Conservation (phyloP, 2,888 invertebrate species). For the Lochmaea capreae region DNA sequence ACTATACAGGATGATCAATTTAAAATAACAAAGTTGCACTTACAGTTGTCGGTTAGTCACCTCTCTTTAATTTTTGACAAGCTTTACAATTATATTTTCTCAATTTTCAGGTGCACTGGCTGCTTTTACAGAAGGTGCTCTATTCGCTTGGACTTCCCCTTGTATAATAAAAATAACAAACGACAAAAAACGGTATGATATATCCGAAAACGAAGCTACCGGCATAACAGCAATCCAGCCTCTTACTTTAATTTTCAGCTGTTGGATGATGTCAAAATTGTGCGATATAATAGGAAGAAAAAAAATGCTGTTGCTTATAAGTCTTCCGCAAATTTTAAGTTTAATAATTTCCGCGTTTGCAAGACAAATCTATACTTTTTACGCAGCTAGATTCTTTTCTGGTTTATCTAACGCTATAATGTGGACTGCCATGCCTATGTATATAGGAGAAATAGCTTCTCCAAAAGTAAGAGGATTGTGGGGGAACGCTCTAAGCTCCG, state of each 20-base stretch:
- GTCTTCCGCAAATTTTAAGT: conserved; percentile 53
- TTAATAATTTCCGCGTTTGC: conserved; percentile 51
- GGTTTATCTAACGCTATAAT: conserved; percentile 53
- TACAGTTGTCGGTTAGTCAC: no score
- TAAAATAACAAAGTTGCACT: no score
- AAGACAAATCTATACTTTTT: conserved; percentile 52
- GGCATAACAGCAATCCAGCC: conserved; percentile 54
- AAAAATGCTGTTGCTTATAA: conserved; percentile 52
- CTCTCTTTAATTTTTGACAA: no score
- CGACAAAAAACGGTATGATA: conserved; percentile 50
- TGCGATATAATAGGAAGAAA: conserved; percentile 53
- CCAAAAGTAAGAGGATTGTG: conserved; percentile 35
- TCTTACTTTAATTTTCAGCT: conserved; percentile 45
- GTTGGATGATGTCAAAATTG: no score
- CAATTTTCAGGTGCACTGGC: conserved; percentile 30
- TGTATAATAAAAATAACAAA: conserved; percentile 55
- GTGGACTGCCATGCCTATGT: conserved; percentile 38
- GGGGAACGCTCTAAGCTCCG: conserved; percentile 16
- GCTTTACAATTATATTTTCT: no score
- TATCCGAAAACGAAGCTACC: conserved; percentile 57
- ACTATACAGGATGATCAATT: no score
- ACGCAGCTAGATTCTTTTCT: conserved; percentile 50
- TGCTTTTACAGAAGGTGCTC: conserved; percentile 23
- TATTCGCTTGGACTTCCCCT: conserved; percentile 56
- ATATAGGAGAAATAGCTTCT: conserved; percentile 35